Evolutionary conservation across 2,797 vertebrate genomes (phyloP).

Genomic region (Karalla daura): DNA sequence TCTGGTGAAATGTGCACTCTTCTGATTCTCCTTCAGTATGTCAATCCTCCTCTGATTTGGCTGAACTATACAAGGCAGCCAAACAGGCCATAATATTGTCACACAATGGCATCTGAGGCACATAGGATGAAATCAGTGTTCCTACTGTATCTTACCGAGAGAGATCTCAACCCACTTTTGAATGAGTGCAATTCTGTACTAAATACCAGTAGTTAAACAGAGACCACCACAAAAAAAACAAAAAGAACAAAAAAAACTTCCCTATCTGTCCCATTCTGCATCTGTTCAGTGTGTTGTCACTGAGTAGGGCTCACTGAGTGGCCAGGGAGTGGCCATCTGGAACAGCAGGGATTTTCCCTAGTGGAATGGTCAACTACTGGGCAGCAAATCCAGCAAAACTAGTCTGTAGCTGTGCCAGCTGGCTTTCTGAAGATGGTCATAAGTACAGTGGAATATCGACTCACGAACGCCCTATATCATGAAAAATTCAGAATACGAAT

Average conservation of each 20-base stretch:
- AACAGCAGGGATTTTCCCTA: constrained; percentile 10
- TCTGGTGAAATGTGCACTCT: too few relatives aligned
- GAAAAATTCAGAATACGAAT: too few relatives aligned
- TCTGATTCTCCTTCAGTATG: too few relatives aligned
- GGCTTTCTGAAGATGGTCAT: too few relatives aligned
- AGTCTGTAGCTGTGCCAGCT: not conserved
- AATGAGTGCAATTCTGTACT: not conserved
- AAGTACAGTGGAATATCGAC: too few relatives aligned
- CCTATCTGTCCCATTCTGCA: not conserved
- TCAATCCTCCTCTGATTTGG: too few relatives aligned
- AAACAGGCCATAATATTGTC: too few relatives aligned
- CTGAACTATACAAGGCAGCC: too few relatives aligned
- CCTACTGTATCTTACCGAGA: too few relatives aligned
- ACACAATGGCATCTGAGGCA: too few relatives aligned
- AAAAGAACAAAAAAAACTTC: not conserved
- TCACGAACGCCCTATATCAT: too few relatives aligned
- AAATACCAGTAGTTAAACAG: not conserved
- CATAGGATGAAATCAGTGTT: too few relatives aligned
- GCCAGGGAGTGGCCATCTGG: constrained; percentile 10
- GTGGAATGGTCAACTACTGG: not conserved
- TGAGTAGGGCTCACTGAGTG: not conserved
- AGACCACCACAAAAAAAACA: not conserved
- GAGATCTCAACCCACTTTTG: not conserved
- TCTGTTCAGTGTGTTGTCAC: not conserved
- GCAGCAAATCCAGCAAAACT: constrained; percentile 6